phyloP scores from a whole-genome alignment of 2,113 vertebrate species.

The Gobio gobio region DNA sequence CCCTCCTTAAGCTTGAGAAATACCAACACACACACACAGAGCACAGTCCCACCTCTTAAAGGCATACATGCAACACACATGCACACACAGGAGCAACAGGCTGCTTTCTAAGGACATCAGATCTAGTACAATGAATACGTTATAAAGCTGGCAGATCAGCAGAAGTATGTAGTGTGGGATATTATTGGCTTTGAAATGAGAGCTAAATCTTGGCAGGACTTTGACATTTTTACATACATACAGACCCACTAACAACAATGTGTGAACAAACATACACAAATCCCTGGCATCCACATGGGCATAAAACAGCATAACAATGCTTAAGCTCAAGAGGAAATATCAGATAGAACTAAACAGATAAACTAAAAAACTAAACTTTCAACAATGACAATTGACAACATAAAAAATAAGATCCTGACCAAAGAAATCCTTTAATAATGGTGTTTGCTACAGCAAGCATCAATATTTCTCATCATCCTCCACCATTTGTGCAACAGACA shows the following conservation, averaged over 20 bases:
- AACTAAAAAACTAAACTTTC: no score
- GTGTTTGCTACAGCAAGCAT: no score
- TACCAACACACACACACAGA: slow-evolving; percentile 65
- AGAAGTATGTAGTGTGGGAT: background rate
- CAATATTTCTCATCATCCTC: no score
- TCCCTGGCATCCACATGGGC: background rate
- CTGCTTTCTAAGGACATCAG: slow-evolving; percentile 32
- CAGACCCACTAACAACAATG: background rate
- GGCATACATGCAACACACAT: slow-evolving; percentile 58
- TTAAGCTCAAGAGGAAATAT: background rate
- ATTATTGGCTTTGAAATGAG: background rate
- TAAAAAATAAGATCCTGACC: no score
- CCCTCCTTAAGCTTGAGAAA: slow-evolving; percentile 74
- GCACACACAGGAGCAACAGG: slow-evolving; percentile 45
- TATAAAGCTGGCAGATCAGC: background rate
- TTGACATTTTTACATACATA: background rate
- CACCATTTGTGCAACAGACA: background rate
- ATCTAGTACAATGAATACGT: background rate
- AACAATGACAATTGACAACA: no score
- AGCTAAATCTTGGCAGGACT: background rate
- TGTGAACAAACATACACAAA: slow-evolving; percentile 9
- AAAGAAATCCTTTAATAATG: no score
- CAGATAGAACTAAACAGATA: no score
- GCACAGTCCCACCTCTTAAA: slow-evolving; percentile 77
- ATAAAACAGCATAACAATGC: background rate